Conservation (phyloP, 2,888 invertebrate species). For the Scrobipalpa atriplicella region DNA sequence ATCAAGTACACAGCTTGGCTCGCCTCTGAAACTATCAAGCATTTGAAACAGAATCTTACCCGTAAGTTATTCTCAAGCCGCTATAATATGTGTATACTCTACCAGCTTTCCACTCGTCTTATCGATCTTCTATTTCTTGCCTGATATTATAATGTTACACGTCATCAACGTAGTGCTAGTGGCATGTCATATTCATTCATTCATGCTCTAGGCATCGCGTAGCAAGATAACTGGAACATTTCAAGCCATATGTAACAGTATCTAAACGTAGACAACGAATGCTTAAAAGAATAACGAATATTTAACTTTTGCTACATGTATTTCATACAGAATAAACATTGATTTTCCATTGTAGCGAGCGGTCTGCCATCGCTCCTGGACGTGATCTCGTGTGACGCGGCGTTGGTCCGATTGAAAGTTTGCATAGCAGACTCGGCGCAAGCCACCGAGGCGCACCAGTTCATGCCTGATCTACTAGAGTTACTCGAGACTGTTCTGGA, state of each 20-base stretch:
- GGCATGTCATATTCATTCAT: too few species aligned
- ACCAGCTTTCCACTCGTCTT: neutral
- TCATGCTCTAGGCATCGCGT: too few species aligned
- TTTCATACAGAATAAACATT: too few species aligned
- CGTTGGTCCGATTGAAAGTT: slow-evolving; percentile 89
- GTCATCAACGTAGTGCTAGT: too few species aligned
- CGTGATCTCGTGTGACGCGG: slow-evolving; percentile 88
- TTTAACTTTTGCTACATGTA: too few species aligned
- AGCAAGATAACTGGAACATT: too few species aligned
- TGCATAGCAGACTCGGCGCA: slow-evolving; percentile 73
- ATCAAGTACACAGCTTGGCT: slow-evolving; percentile 77
- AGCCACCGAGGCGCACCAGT: slow-evolving; percentile 80
- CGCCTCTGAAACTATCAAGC: slow-evolving; percentile 74
- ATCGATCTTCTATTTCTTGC: too few species aligned
- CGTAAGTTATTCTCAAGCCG: slow-evolving; percentile 42
- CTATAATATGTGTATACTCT: neutral
- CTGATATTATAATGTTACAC: neutral
- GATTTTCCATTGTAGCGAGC: slow-evolving; percentile 50
- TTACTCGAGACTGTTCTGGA: slow-evolving; percentile 85
- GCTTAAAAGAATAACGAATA: too few species aligned
- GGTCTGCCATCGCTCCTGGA: slow-evolving; percentile 87
- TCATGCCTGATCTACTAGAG: slow-evolving; percentile 85
- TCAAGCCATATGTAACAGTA: too few species aligned
- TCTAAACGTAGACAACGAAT: too few species aligned
- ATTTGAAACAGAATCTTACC: slow-evolving; percentile 69